Evolutionary conservation across 2,797 vertebrate genomes (phyloP), one percentile per base, ranked within the genome.

Genomic region (Liparis tanakae): DNA sequence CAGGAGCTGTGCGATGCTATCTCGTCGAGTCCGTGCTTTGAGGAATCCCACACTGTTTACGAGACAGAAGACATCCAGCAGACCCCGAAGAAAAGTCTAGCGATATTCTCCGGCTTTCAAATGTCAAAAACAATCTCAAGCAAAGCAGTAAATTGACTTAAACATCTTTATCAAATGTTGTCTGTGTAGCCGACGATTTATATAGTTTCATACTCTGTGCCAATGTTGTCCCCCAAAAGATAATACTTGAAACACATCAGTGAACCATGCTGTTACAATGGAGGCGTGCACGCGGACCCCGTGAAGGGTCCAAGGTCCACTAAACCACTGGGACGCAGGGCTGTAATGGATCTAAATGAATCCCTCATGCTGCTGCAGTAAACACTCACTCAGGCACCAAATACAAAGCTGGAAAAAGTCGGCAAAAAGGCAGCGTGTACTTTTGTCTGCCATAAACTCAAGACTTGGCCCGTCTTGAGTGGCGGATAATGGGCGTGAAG

Each of bases 1-100:
- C 48, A 44, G 46, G 54, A 79, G 66, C 57, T 65, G 57, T 34
- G 63, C 20, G 66, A 72, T 50, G 65, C 75, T 61, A 71, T 80
- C 48, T 65, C 85, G 44, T 79, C 76, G 50, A 80, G 57, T 60
- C 56, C 25, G 48, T 67, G 70, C 56, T 67, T 68, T 36, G 25
- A 69, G 50, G 8, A 70, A 79, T 43, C 20, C 36, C 63, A 72
- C 55, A 54, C 20, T 64, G 56, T 57, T 36, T 13, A 41, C 15
- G 44, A 39, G 30, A 41, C 6, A 66, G 54, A 43, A 8, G 34
- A 22, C 25, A 57, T 33, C 3, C 1, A n/a, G 53, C 3, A 15
- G n/a, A 6, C 10, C 30, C 30, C 43, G 44, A 15, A 7, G 65
- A 22, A 58, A 60, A n/a, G 18, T 69, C 39, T 13, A 13, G 10